Evolutionary conservation across 2,113 vertebrate species (phyloP).

Genomic region (Leucopsar rothschildi): DNA sequence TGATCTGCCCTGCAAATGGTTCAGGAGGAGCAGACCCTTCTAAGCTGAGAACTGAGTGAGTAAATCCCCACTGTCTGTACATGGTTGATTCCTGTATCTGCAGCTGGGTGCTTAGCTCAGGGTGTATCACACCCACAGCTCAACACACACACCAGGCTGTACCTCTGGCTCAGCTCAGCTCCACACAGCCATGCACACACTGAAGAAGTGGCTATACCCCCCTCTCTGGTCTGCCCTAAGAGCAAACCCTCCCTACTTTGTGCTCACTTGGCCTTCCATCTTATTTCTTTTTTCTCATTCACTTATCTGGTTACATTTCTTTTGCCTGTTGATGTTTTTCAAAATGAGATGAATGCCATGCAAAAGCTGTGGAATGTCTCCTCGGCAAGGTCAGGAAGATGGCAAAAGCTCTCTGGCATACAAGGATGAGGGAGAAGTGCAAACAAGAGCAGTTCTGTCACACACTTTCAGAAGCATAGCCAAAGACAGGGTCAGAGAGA

Average conservation of each 20-base stretch:
- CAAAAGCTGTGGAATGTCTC: slow-evolving; percentile 14
- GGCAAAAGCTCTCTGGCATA: background rate
- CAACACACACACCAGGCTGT: background rate
- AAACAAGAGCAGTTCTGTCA: background rate
- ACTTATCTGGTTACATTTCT: background rate
- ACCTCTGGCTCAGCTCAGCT: background rate
- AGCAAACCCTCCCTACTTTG: background rate
- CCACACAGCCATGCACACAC: background rate
- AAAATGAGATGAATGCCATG: background rate
- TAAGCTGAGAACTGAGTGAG: background rate
- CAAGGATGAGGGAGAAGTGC: slow-evolving; percentile 3
- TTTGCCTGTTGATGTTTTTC: background rate
- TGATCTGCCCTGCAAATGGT: fast-evolving
- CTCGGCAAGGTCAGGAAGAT: background rate
- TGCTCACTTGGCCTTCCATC: background rate
- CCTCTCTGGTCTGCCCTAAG: background rate
- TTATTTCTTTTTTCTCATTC: background rate
- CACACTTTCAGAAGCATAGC: background rate
- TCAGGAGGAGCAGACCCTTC: background rate
- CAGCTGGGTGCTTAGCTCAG: background rate
- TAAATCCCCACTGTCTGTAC: background rate
- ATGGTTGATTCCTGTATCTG: background rate
- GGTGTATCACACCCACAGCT: background rate
- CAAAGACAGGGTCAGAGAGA: background rate
- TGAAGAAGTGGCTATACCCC: fast-evolving